phyloP scores from a whole-genome alignment of 2,113 vertebrate species.

The Callorhinus ursinus region DNA sequence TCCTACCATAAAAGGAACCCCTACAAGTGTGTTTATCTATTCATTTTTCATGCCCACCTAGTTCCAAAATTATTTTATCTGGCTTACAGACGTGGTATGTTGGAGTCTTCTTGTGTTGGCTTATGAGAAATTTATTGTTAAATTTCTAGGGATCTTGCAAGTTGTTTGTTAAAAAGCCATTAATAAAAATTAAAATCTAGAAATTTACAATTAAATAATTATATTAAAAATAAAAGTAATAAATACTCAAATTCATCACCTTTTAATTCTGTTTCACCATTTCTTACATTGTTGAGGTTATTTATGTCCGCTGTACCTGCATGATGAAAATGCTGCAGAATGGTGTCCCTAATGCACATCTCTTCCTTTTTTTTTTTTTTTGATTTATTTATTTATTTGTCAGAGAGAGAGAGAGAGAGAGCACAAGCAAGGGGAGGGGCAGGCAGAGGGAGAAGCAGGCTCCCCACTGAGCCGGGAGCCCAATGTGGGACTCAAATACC shows the following conservation, averaged over 20 bases:
- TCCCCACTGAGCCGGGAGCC: too few species aligned
- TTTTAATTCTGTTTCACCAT: background rate
- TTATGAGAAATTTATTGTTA: background rate
- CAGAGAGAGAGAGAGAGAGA: too few species aligned
- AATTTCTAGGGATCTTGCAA: background rate
- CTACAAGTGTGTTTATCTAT: background rate
- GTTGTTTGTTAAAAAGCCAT: background rate
- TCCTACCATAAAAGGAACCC: background rate
- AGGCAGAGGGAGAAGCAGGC: too few species aligned
- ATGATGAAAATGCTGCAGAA: background rate
- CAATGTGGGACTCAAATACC: too few species aligned
- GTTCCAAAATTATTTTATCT: background rate
- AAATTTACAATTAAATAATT: background rate
- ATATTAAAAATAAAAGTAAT: background rate
- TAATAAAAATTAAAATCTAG: slow-evolving; percentile 34
- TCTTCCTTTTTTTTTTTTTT: background rate
- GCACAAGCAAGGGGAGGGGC: too few species aligned
- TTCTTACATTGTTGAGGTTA: background rate
- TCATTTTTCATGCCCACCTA: background rate
- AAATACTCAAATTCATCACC: background rate
- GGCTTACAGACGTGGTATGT: background rate
- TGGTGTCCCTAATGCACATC: background rate
- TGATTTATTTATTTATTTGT: too few species aligned
- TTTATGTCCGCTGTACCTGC: background rate
- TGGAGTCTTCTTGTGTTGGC: background rate